Base-by-base conservation (phyloP, 2,797 vertebrate genomes). In the Chiroxiphia lanceolata region DNA sequence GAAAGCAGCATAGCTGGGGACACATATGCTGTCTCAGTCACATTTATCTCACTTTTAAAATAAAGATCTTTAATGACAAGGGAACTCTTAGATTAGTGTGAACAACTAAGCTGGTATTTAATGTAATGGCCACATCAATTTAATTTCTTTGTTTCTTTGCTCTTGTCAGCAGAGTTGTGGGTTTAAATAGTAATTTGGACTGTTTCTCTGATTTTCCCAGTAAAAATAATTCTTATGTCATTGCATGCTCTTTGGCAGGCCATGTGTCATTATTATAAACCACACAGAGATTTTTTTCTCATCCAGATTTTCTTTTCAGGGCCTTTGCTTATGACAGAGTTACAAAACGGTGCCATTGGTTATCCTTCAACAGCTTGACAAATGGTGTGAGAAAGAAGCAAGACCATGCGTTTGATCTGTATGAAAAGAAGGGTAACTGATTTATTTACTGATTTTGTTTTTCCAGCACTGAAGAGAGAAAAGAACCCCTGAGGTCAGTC, bases 371-470 rank as follows among this genome's bases (percentile, higher is more conserved):
- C 97, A 99, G 97, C 96, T 98, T 99, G 98, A 98, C 99, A 77
- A 98, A 97, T 96, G 98, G 98, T 97, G 97, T 98, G 95, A 98
- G 98, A 96, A 98, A 96, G 77, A 98, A 98, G 82, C 98, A 98
- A 90, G 98, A 99, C 97, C 98, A 98, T 95, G 98, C 98, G 90
- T 99, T 98, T 95, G 98, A 99, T 96, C 99, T 99, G 79, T 99
- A 99, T 97, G 99, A 99, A 98, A 99, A 99, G 96, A 99, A 99
- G 99, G 99, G 99, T 99, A 98, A 98, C 95, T 92, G 90, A 94
- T 83, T 97, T 97, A 97, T 98, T 97, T 83, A 91, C 72, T 88
- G 82, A 90, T 84, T 89, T 83, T 79, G n/a, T 95, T 95, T 95
- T 95, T 79, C 88, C 75, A 89, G 33, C 47, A 51, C 68, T 54